Evolutionary conservation across 2,888 invertebrate genomes (phyloP).

Genomic region (Sycophila texana): DNA sequence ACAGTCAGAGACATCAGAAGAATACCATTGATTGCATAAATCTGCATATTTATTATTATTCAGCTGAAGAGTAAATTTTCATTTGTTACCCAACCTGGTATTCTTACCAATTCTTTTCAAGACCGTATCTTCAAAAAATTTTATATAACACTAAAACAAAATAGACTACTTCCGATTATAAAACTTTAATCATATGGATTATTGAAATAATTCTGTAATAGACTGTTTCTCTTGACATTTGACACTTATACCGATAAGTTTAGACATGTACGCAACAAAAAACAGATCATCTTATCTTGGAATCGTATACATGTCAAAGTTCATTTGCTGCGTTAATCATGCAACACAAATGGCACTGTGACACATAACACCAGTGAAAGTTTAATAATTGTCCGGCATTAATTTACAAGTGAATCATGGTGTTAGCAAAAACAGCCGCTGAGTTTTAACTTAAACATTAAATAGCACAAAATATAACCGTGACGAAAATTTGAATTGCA

Average conservation of each 20-base stretch:
- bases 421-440: too few species aligned
- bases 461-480: too few species aligned
- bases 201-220: constrained; percentile 15
- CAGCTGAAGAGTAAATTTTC: constrained; percentile 4
- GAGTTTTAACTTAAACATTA: too few species aligned
- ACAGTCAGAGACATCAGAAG: constrained; percentile 12
- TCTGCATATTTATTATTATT: constrained; percentile 37
- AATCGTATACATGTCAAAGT: constrained; percentile 9
- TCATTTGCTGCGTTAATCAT: constrained; percentile 3
- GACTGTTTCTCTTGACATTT: constrained; percentile 37
- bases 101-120: not conserved
- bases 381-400: too few species aligned
- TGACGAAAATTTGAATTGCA: too few species aligned
- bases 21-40: constrained; percentile 35
- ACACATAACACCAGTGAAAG: too few species aligned
- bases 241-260: constrained; percentile 24
- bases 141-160: constrained; percentile 19
- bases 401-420: too few species aligned
- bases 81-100: not conserved
- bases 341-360: too few species aligned
- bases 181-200: constrained; percentile 17
- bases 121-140: not conserved
- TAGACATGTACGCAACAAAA: not conserved
- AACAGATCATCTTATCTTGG: constrained; percentile 4
- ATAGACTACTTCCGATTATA: not conserved